Percentiles rank a stretch among this genome's conserved stretches.
Conservation (phyloP, 2,113 vertebrate species). For the Lichenostomus cassidix region DNA sequence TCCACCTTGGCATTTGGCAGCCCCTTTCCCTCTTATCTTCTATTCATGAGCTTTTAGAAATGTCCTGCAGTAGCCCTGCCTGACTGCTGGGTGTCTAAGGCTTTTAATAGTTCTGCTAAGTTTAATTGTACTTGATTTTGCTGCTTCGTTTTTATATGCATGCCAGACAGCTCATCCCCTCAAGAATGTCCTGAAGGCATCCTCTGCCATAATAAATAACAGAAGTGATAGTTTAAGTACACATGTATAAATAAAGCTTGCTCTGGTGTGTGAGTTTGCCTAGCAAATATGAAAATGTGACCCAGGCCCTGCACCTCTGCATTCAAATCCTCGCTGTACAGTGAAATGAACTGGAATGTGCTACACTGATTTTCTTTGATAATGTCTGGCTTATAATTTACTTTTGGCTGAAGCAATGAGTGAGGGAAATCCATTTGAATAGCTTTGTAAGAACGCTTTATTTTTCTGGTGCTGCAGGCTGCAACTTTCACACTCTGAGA, state of each 20-base stretch:
- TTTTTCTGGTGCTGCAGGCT: conserved; percentile 52
- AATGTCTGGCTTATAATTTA: conserved; percentile 56
- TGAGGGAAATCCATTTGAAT: conserved; percentile 58
- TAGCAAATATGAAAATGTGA: background rate
- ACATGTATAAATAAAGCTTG: conserved; percentile 10
- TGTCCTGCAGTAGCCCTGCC: background rate
- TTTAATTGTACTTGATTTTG: conserved; percentile 60
- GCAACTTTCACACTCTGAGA: conserved; percentile 48
- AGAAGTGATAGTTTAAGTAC: conserved; percentile 40
- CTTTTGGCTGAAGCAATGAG: conserved; percentile 40
- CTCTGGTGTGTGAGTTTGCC: background rate
- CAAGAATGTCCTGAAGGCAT: conserved; percentile 61
- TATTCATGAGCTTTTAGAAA: background rate
- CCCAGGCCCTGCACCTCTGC: background rate
- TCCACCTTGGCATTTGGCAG: conserved; percentile 7
- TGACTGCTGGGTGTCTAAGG: conserved; percentile 3
- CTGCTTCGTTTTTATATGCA: conserved; percentile 30
- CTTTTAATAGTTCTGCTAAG: conserved; percentile 50
- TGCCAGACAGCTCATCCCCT: conserved; percentile 54
- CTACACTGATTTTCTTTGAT: conserved; percentile 48
- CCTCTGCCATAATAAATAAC: conserved; percentile 46
- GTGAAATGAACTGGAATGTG: conserved; percentile 43
- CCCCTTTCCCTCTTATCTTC: background rate
- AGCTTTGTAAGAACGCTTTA: conserved; percentile 42
- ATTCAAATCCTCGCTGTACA: background rate